phyloP scores from a whole-genome alignment of 2,113 vertebrate genomes.

The Macaca nemestrina region DNA sequence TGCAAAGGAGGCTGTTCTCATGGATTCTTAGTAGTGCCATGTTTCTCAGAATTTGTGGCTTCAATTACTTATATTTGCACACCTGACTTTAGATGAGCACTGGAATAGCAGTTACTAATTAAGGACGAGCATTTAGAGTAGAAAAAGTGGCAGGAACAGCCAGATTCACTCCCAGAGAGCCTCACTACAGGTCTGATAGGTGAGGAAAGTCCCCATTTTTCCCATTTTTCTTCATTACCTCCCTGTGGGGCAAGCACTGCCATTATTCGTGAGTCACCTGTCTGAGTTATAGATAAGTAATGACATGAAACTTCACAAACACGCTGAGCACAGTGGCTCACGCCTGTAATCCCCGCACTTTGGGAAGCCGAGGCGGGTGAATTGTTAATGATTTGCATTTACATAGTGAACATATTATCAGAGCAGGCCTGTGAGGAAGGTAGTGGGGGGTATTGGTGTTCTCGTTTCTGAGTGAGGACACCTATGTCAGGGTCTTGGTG shows the following conservation, averaged over 20 bases:
- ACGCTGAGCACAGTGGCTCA: neutral
- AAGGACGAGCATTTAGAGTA: neutral
- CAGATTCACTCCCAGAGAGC: neutral
- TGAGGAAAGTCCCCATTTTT: neutral
- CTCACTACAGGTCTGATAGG: neutral
- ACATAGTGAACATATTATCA: neutral
- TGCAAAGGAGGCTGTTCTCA: neutral
- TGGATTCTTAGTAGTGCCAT: neutral
- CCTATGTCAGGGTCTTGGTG: neutral
- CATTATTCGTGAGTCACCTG: neutral
- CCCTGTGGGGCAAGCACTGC: neutral
- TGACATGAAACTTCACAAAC: neutral
- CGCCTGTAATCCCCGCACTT: too few species aligned
- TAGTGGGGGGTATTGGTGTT: neutral
- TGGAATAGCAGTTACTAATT: neutral
- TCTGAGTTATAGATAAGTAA: constrained; percentile 9
- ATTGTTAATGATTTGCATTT: neutral
- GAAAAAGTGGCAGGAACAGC: neutral
- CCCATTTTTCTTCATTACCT: neutral
- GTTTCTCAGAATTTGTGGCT: neutral
- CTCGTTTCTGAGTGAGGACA: neutral
- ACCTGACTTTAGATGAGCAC: neutral
- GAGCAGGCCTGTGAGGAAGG: neutral
- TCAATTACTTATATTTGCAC: neutral
- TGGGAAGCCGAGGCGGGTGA: too few species aligned